Base-by-base conservation (phyloP, 2,888 invertebrate genomes). In the Salpingus planirostris region DNA sequence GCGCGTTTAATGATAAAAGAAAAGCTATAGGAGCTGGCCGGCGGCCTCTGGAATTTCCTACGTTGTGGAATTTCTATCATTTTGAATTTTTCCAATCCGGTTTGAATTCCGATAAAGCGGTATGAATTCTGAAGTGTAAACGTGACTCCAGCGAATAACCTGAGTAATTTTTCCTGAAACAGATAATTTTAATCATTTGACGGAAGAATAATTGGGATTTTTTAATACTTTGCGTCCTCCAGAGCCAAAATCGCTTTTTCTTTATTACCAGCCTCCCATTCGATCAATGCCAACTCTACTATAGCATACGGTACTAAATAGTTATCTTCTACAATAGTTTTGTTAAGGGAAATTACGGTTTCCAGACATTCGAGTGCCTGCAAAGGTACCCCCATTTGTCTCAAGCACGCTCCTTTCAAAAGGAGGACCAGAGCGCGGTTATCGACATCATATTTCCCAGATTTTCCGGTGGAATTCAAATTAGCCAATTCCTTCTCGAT, bases 101-200 rank as follows among this genome's bases (percentile, higher is more conserved):
- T 43, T 66, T 69, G 25, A 69, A 56, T 35, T 68, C 68, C 41
- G 67, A 60, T 24, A 80, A 55, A 26, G 79, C 78, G 0, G 88
- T 80, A 58, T 93, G 91, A 43, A 92, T 81, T 47, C 88, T 76
- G 65, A 93, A 92, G 60, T 91, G 91, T 11, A 93, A 69, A 21
- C 92, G 72, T 0, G 91, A 89, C 58, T 93, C 92, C 46, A 93
- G 62, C 1, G 83, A 77, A 61, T 90, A 93, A 2, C 88, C 84
- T 6, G 87, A 84, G 61, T 80, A 91, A 57, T 87, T 84, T 67
- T 84, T 86, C 65, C 91, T 91, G 67, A 1, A 73, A 72, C n/a
- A n/a, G n/a, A n/a, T n/a, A n/a, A n/a, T n/a, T 47, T 13, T 10
- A 13, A 15, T 2, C 6, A n/a, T 13, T 27, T 10, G 8, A 36